Base-by-base conservation (phyloP, 2,888 invertebrate genomes). In the Spodoptera littoralis region DNA sequence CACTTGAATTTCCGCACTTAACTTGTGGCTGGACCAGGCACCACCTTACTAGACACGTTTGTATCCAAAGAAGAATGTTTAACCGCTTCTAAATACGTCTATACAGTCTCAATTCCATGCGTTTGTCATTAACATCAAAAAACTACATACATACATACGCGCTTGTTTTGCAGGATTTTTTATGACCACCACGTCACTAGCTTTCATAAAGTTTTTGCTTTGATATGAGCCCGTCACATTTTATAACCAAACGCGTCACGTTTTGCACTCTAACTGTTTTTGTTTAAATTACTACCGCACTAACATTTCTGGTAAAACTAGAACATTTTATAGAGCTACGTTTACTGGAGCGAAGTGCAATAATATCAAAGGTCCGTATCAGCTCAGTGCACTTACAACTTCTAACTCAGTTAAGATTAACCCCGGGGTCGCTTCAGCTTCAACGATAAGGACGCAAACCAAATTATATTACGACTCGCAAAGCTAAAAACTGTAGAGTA, bases 361-460 rank as follows among this genome's bases (percentile, higher is more conserved):
- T 75, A 65, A 77, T 67, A 75, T 77, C 70, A 70, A 67, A 69
- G 79, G 62, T 68, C 72, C 50, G 67, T 75, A 73, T 76, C 68
- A 72, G 55, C 54, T 61, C 60, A 60, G 61, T 71, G 71, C 70
- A 71, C 69, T 80, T 63, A 57, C 63, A 79, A 79, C 79, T 79
- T 66, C 53, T 72, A 79, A 79, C 80, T 79, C 53, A 73, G 75
- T 80, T 80, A 73, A 60, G 64, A 68, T 72, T 61, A 70, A 73
- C 56, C 49, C 67, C 48, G 65, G 65, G 54, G 55, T 69, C 65
- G 65, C 79, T 76, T 53, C 48, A 71, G 65, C 66, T 55, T 53
- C 54, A 27, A 50, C 36, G 58, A 47, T 60, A 65, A 63, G 63
- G 66, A 64, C 68, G 47, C 60, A 48, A 60, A 62, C 49, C 43